phyloP scores from a whole-genome alignment of 2,113 vertebrate genomes.

The Tonatia bakeri region DNA sequence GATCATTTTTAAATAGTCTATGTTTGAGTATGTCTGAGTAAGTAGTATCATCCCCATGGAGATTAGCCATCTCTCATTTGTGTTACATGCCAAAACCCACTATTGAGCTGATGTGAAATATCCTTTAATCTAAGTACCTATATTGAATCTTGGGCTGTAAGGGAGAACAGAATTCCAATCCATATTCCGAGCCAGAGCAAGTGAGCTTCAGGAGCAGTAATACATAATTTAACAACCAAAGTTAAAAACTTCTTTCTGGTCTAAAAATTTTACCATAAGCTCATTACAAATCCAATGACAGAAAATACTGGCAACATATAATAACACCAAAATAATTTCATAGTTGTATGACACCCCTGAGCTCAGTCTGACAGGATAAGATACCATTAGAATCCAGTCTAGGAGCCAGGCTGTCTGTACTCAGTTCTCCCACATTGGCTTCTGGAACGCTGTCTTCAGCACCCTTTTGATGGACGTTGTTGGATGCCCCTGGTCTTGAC shows the following conservation, averaged over 20 bases:
- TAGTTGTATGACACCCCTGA: not conserved
- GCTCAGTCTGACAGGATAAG: not conserved
- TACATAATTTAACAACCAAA: too few species aligned
- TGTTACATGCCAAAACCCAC: too few species aligned
- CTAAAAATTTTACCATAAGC: not conserved
- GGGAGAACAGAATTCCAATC: too few species aligned
- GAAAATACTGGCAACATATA: not conserved
- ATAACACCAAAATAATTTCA: not conserved
- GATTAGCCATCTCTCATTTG: too few species aligned
- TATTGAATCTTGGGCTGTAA: too few species aligned
- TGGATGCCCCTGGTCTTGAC: not conserved
- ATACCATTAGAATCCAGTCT: not conserved
- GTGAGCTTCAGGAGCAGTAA: too few species aligned
- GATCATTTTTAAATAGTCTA: not conserved
- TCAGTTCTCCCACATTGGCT: not conserved
- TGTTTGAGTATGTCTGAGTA: not conserved
- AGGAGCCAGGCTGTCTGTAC: not conserved
- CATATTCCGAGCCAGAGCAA: too few species aligned
- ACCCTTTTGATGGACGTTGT: not conserved
- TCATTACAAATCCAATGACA: not conserved
- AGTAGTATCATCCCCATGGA: not conserved
- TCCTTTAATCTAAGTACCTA: not conserved
- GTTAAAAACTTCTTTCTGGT: too few species aligned
- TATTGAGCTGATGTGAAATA: not conserved
- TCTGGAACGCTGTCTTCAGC: not conserved